Base-by-base conservation (phyloP, 2,113 vertebrate genomes). In the Ictalurus punctatus region DNA sequence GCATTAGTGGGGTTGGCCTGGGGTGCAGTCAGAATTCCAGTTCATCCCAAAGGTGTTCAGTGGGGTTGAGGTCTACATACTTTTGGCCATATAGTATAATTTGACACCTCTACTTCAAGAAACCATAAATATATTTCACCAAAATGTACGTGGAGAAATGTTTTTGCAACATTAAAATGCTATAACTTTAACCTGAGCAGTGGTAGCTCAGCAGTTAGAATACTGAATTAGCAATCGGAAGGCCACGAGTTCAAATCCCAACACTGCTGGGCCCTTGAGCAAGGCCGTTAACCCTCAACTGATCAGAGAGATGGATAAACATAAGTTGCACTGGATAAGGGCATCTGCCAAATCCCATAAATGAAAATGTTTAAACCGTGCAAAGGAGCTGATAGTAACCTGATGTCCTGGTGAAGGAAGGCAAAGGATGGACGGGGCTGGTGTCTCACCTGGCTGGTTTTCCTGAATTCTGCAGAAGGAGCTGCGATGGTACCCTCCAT, bases 401-500 rank as follows among this genome's bases (percentile, higher is more conserved):
- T 30, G 52, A 30, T 80, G 6, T 3, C 52, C 6, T 56, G 52
- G 27, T 56, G 2, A 58, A n/a, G n/a, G 14, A 56, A 48, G 2
- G n/a, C 21, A 65, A 23, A 30, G 30, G 9, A 12, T 48, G 54
- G 37, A 6, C 12, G 9, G 21, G 8, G 27, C 9, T 67, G 16
- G 2, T 3, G 59, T 94, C 95, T 91, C 37, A 97, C 97, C 97
- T 95, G 98, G 98, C 78, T 99, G 98, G 93, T 99, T 99, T 94
- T 97, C 96, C 9, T 93, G 56, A 92, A 97, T 95, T 80, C 97
- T 95, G 93, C 98, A 99, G 93, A 98, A 97, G 0, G 98, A 99
- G 94, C 96, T 99, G 78, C 98, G 97, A 71, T 99, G 98, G 92
- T 97, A 99, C 91, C 98, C 97, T 81, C 98, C 98, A 48, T 97